These are phyloP conservation scores for Dione vanillae DNA, from an alignment of 2,888 invertebrate genomes.

Conservation along the genomic window DNA sequence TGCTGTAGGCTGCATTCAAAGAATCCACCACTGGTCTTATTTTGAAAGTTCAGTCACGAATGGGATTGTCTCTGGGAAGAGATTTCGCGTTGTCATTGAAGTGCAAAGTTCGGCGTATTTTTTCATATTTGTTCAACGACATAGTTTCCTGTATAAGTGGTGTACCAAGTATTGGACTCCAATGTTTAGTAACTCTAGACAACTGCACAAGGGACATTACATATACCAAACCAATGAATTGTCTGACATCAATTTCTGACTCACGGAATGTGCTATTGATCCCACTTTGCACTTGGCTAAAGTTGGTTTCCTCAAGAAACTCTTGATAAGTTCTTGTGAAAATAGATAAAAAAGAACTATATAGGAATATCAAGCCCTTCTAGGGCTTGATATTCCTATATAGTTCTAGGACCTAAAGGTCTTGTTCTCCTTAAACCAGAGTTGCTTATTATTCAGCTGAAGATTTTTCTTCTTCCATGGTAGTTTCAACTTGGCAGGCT, in stretches of 20 bases:
- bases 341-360: too few species aligned
- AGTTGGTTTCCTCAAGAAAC: too few species aligned
- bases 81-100: conserved; percentile 48
- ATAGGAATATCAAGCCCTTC: too few species aligned
- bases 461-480: too few species aligned
- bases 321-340: too few species aligned
- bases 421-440: too few species aligned
- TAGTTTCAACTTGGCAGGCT: too few species aligned
- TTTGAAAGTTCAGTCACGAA: conserved; percentile 47
- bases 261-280: too few species aligned
- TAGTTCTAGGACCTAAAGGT: too few species aligned
- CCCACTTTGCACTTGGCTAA: too few species aligned
- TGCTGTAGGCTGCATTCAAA: conserved; percentile 39
- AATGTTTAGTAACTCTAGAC: conserved; percentile 48
- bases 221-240: conserved; percentile 47
- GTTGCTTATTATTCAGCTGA: too few species aligned
- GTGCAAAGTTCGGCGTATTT: conserved; percentile 48
- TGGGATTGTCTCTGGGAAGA: conserved; percentile 29
- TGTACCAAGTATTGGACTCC: conserved; percentile 42
- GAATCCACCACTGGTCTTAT: conserved; percentile 47
- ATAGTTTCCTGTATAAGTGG: conserved; percentile 46
- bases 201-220: conserved; percentile 48
- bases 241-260: background rate
- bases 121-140: conserved; percentile 48
- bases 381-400: too few species aligned